Base-by-base conservation (phyloP, 2,888 invertebrate species). In the Vesta saturnalis region DNA sequence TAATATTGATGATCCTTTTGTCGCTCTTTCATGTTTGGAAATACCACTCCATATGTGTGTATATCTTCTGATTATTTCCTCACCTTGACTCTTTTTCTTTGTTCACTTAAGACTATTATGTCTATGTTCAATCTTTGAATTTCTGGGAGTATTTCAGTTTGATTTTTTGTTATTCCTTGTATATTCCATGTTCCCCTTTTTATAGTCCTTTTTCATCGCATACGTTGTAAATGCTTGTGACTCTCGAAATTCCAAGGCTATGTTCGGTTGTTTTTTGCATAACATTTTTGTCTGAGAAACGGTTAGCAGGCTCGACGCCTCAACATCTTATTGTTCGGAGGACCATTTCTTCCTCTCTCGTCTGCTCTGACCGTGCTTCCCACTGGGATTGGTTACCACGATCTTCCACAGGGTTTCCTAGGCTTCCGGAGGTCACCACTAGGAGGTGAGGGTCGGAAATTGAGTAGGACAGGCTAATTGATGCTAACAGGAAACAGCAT, bases 351-450 rank as follows among this genome's bases (percentile, higher is more conserved):
- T 39, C 63, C 63, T 18, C 54, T 67, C 39, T 63, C 67, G 23
- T 67, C 19, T 49, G 58, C 63, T 54, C 43, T 63, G 59, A 54
- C 58, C 54, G 22, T 46, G 49, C 22, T 57, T 58, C 54, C 52
- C 63, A 58, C 67, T 22, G 43, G 35, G 55, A 43, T 52, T 60
- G 60, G 55, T 52, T 65, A 67, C 62, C 54, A 10, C 52, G 49
- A 59, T 67, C 59, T 63, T 55, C 21, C 52, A 21, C 35, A 46
- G 22, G 19, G 59, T 57, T 62, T 49, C 57, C 63, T 62, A 58
- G 52, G 62, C 58, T 67, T 54, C 14, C 55, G 30, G 61, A 59
- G 62, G 57, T 47, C 39, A 47, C 63, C 55, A 60, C 60, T 21
- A 14, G 15, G 56, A 65, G 65, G 60, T 60, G 60, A 55, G 55